A percentile compares a stretch with the other conserved stretches of the same genome.
Evolutionary conservation across 1,140 invertebrate genomes (phyloP).

Genomic region (Campoletis sonorensis): DNA sequence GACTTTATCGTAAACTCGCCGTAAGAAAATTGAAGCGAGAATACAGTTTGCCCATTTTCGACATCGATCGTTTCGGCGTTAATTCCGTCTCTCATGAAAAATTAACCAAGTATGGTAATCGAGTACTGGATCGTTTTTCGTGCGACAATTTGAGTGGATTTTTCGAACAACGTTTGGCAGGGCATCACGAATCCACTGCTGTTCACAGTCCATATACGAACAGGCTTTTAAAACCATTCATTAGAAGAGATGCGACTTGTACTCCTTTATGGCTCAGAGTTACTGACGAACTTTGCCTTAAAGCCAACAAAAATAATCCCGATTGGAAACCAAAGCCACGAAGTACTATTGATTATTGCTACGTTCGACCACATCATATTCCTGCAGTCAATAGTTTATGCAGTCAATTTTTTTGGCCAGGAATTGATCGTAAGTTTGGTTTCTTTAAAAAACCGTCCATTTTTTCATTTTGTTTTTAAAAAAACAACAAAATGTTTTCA

Average conservation of each 20-base stretch:
- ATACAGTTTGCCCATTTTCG: slow-evolving; percentile 77
- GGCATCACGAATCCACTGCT: slow-evolving; percentile 75
- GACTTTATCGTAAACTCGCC: slow-evolving; percentile 79
- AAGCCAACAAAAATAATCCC: slow-evolving; percentile 79
- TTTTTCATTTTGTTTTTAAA: too few species aligned
- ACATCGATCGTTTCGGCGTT: slow-evolving; percentile 75
- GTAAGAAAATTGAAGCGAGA: slow-evolving; percentile 81
- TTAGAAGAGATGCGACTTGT: slow-evolving; percentile 82
- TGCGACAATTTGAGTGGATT: slow-evolving; percentile 64
- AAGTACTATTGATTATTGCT: slow-evolving; percentile 88
- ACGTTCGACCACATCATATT: slow-evolving; percentile 91
- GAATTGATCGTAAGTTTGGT: slow-evolving; percentile 86
- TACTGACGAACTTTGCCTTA: slow-evolving; percentile 82
- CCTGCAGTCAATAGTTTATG: slow-evolving; percentile 90
- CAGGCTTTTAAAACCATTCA: slow-evolving; percentile 87
- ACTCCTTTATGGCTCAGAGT: slow-evolving; percentile 83
- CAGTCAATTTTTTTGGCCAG: slow-evolving; percentile 92
- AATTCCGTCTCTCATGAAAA: slow-evolving; percentile 52
- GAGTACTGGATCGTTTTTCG: slow-evolving; percentile 74
- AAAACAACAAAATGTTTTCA: slow-evolving; percentile 32
- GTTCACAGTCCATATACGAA: slow-evolving; percentile 81
- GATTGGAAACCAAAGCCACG: slow-evolving; percentile 70
- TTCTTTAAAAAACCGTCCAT: too few species aligned
- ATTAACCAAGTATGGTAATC: slow-evolving; percentile 55
- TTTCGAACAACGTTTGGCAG: slow-evolving; percentile 75